A percentile compares a stretch with the other conserved stretches of the same genome.
Conservation (phyloP, 1,140 invertebrate genomes). For the Bursaphelenchus mucronatus region DNA sequence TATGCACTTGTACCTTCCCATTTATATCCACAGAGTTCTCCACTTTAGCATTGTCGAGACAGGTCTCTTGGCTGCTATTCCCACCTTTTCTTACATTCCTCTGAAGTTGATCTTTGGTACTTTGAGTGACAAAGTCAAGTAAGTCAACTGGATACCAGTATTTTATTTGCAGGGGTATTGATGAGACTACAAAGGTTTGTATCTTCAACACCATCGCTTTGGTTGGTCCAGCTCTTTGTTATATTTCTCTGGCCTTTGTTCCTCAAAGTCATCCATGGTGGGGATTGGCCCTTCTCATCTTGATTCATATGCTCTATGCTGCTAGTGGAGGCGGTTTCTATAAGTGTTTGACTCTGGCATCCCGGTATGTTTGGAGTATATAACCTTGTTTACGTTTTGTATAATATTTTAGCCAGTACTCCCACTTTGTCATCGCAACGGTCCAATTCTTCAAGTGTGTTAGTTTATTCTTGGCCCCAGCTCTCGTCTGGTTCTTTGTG, state of each 20-base stretch:
- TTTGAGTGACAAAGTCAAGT: slow-evolving; percentile 21
- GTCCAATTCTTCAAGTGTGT: slow-evolving; percentile 43
- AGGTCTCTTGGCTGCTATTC: slow-evolving; percentile 34
- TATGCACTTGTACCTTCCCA: slow-evolving; percentile 18
- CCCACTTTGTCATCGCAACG: slow-evolving; percentile 38
- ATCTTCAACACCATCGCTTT: slow-evolving; percentile 42
- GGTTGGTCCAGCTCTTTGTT: slow-evolving; percentile 29
- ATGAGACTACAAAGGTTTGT: slow-evolving; percentile 26
- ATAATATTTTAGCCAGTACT: slow-evolving; percentile 28
- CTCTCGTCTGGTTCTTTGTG: slow-evolving; percentile 35
- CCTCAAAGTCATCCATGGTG: slow-evolving; percentile 14
- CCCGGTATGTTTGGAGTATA: slow-evolving; percentile 11
- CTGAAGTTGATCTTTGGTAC: slow-evolving; percentile 39
- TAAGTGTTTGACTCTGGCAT: slow-evolving; percentile 39
- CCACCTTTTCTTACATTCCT: slow-evolving; percentile 40
- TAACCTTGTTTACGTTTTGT: not conserved
- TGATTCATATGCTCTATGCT: slow-evolving; percentile 30
- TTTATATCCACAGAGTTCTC: slow-evolving; percentile 21
- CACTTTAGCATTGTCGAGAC: slow-evolving; percentile 33
- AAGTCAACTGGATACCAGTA: not conserved
- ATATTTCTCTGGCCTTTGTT: slow-evolving; percentile 15
- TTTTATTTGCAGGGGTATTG: not conserved
- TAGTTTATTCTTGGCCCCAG: slow-evolving; percentile 37
- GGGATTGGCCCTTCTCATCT: slow-evolving; percentile 23
- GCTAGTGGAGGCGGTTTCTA: slow-evolving; percentile 42